Conservation (phyloP, 1,140 invertebrate genomes). For the Cotesia typhae region DNA sequence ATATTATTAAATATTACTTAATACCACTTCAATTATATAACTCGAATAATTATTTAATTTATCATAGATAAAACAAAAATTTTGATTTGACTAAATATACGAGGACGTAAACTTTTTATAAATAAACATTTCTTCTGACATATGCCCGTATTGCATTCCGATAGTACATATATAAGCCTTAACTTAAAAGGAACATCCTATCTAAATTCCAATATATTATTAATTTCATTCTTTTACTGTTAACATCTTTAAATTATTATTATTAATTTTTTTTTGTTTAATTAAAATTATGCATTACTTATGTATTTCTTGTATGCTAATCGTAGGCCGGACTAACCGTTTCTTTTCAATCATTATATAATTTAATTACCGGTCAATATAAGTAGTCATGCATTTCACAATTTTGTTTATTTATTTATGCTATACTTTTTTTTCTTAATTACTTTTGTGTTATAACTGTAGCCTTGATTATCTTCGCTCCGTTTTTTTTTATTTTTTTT, state of each 20-base stretch:
- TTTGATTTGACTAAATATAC: too few species aligned
- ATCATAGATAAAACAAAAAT: neutral
- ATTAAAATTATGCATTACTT: constrained; percentile 47
- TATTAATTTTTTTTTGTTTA: constrained; percentile 32
- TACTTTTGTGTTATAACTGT: neutral
- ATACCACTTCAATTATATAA: constrained; percentile 32
- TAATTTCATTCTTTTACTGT: constrained; percentile 26
- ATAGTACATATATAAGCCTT: constrained; percentile 21
- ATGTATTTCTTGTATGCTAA: constrained; percentile 50
- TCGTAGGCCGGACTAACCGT: constrained; percentile 62
- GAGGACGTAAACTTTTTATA: too few species aligned
- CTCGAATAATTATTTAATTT: constrained; percentile 17
- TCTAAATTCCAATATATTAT: constrained; percentile 35
- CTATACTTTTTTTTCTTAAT: constrained; percentile 21
- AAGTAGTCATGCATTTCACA: constrained; percentile 12
- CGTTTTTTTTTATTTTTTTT: neutral
- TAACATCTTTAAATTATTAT: constrained; percentile 26
- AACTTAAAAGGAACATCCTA: constrained; percentile 30
- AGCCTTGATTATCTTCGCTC: constrained; percentile 12
- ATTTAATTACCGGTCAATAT: constrained; percentile 8
- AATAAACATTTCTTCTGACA: constrained; percentile 2
- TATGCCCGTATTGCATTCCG: neutral
- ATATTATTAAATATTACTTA: too few species aligned
- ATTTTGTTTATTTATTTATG: constrained; percentile 17
- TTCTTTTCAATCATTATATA: constrained; percentile 37